Conservation (phyloP, 2,888 invertebrate species). For the Dolichopus griseipennis region DNA sequence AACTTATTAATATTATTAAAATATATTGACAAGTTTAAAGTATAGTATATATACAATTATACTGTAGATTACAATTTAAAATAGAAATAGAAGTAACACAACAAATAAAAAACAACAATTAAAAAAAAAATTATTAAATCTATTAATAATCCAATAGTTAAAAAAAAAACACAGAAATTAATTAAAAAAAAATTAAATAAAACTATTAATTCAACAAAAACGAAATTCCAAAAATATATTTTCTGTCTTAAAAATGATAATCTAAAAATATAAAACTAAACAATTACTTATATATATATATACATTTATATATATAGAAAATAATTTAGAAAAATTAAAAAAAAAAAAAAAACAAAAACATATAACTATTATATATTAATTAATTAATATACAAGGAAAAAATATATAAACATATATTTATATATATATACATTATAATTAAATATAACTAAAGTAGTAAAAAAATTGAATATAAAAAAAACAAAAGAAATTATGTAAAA, state of each 20-base stretch:
- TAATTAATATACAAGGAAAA: too few species aligned
- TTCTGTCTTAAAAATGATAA: slow-evolving; percentile 1
- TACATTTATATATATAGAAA: background rate
- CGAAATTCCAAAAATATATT: background rate
- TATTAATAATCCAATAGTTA: background rate
- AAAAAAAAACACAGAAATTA: background rate
- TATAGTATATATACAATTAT: too few species aligned
- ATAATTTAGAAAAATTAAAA: background rate
- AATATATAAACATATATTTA: background rate
- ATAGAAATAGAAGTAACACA: too few species aligned
- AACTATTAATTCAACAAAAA: too few species aligned
- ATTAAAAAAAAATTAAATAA: background rate
- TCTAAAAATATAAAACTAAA: background rate
- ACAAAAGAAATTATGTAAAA: background rate
- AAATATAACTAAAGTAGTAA: background rate
- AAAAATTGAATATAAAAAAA: background rate
- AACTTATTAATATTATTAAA: background rate
- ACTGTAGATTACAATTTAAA: too few species aligned
- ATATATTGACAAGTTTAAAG: too few species aligned
- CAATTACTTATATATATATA: background rate
- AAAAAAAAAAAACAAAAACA: too few species aligned
- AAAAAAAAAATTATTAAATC: background rate
- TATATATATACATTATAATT: background rate
- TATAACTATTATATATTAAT: too few species aligned
- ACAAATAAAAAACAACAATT: background rate